Conservation (phyloP, 1,140 invertebrate genomes). For the Magallana angulata region DNA sequence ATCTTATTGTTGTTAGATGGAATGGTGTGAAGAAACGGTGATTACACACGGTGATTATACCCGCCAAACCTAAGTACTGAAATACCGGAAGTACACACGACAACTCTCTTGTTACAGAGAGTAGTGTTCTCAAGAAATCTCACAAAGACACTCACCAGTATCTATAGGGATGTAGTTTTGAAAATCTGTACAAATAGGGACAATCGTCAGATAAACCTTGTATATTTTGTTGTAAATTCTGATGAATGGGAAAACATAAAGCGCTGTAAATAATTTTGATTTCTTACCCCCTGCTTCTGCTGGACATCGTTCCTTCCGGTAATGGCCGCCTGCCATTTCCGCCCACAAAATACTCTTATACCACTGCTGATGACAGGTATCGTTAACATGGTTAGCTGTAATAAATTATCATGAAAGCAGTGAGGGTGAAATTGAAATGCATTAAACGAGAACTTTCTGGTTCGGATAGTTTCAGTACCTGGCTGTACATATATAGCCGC, state of each 20-base stretch:
- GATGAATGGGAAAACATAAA: no score
- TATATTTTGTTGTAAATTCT: not conserved
- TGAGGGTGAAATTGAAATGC: not conserved
- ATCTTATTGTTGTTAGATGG: no score
- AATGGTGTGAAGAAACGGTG: not conserved
- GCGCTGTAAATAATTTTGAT: not conserved
- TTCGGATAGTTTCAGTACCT: constrained; percentile 35
- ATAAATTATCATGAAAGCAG: not conserved
- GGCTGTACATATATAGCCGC: constrained; percentile 59
- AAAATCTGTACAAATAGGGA: constrained; percentile 27
- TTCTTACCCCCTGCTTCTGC: constrained; percentile 59
- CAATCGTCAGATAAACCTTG: not conserved
- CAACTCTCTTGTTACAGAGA: not conserved
- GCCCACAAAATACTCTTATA: constrained; percentile 60
- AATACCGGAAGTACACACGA: not conserved
- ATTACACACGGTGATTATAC: not conserved
- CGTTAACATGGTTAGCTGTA: constrained; percentile 44
- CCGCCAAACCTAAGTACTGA: not conserved
- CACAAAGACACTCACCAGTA: not conserved
- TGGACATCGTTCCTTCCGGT: constrained; percentile 62
- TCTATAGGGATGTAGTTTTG: constrained; percentile 17
- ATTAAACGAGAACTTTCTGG: no score
- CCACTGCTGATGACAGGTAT: constrained; percentile 44
- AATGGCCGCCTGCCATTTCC: constrained; percentile 60
- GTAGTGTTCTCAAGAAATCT: not conserved